Evolutionary conservation across 1,140 invertebrate genomes (phyloP).

Genomic region (Leptinotarsa texana): DNA sequence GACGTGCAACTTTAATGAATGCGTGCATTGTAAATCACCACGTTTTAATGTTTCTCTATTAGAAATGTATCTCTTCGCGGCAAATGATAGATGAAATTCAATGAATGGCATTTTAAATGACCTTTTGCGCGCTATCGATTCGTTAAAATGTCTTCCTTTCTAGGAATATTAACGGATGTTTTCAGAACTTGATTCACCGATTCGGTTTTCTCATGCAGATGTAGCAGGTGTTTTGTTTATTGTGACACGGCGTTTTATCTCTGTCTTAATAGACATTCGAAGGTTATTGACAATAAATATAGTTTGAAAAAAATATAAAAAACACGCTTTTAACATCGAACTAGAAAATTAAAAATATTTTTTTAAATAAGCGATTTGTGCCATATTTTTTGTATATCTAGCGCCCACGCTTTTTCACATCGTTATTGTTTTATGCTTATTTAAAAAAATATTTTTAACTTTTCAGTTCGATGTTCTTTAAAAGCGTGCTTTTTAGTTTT

Average conservation of each 20-base stretch:
- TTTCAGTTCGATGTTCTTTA: too few species aligned
- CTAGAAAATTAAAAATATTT: too few species aligned
- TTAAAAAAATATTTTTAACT: too few species aligned
- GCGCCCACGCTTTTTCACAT: too few species aligned
- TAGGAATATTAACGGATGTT: neutral
- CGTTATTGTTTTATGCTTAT: too few species aligned
- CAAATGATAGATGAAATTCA: constrained; percentile 2
- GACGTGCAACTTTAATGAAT: neutral
- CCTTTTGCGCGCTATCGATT: neutral
- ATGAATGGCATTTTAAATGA: neutral
- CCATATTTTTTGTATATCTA: too few species aligned
- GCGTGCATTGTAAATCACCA: neutral
- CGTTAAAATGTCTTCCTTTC: neutral
- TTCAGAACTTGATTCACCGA: neutral
- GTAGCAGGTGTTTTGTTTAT: neutral
- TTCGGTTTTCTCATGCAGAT: neutral
- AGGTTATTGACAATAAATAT: too few species aligned
- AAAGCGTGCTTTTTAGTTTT: too few species aligned
- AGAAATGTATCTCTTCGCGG: neutral
- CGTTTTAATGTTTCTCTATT: neutral
- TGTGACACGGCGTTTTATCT: neutral
- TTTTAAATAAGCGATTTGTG: too few species aligned
- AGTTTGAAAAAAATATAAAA: too few species aligned
- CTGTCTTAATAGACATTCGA: too few species aligned
- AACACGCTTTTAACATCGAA: too few species aligned